phyloP scores from a whole-genome alignment of 2,113 vertebrate species.

The Antennarius striatus region DNA sequence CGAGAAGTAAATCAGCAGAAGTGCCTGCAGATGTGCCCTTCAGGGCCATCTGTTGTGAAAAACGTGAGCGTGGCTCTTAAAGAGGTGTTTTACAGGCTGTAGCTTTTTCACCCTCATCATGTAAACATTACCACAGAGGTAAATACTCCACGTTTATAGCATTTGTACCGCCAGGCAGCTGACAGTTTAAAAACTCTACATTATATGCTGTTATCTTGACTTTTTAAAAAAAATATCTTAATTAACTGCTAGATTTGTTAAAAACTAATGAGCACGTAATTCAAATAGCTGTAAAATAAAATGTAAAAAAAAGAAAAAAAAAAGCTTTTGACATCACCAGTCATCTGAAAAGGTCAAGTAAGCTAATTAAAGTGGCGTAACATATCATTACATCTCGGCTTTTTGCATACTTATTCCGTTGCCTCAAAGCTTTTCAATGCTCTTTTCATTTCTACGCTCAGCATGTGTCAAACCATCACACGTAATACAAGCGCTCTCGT shows the following conservation, averaged over 20 bases:
- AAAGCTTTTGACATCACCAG: neutral
- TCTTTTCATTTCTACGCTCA: neutral
- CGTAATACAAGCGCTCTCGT: neutral
- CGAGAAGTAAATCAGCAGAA: conserved; percentile 51
- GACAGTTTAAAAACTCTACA: neutral
- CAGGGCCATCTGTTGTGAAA: conserved; percentile 60
- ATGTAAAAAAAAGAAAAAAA: neutral
- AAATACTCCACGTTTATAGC: neutral
- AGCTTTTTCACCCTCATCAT: conserved; percentile 16
- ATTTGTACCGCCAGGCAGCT: neutral
- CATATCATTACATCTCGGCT: neutral
- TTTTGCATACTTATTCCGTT: neutral
- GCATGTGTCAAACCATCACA: neutral
- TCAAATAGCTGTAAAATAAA: conserved; percentile 1
- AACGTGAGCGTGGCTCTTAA: conserved; percentile 19
- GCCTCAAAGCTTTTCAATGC: neutral
- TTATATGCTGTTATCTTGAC: neutral
- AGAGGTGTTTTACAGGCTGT: conserved; percentile 13
- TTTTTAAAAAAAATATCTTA: neutral
- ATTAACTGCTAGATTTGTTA: neutral
- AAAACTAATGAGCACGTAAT: neutral
- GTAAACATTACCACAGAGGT: conserved; percentile 24
- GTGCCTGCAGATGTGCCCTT: conserved; percentile 64
- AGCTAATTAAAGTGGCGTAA: neutral
- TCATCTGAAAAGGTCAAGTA: neutral